phyloP scores from a whole-genome alignment of 2,113 vertebrate genomes.

The Hypanus sabinus region DNA sequence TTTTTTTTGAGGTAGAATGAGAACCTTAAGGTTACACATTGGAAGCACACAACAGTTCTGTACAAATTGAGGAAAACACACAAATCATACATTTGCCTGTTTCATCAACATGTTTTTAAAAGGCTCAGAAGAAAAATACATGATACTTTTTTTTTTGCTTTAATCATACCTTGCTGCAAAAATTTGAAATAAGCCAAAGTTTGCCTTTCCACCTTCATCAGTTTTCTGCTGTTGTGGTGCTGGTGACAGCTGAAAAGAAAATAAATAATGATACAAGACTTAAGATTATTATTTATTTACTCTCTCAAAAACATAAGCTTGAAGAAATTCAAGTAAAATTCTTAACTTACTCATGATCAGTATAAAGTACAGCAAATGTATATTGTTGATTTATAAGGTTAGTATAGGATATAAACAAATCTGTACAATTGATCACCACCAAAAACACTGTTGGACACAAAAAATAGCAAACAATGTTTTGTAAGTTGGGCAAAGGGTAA shows the following conservation, averaged over 20 bases:
- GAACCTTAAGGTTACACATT: no score
- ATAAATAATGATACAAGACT: not conserved
- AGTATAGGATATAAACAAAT: not conserved
- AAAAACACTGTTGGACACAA: not conserved
- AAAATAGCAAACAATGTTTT: not conserved
- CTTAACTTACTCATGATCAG: not conserved
- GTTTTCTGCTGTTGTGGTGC: conserved; percentile 57
- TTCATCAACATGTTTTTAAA: no score
- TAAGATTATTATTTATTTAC: not conserved
- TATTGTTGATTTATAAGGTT: not conserved
- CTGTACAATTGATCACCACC: not conserved
- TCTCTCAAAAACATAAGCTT: not conserved
- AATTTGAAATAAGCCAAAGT: conserved; percentile 61
- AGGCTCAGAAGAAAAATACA: not conserved
- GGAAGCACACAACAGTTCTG: no score
- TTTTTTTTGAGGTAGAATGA: no score
- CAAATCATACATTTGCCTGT: no score
- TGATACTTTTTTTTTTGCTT: not conserved
- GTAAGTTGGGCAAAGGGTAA: no score
- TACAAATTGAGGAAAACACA: no score
- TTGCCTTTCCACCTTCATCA: conserved; percentile 65
- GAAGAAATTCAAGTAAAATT: not conserved
- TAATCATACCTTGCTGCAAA: conserved; percentile 70
- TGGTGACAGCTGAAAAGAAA: conserved; percentile 48
- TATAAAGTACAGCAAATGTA: not conserved